A percentile compares a stretch with the other conserved stretches of the same genome.
Evolutionary conservation across 2,888 invertebrate species (phyloP).

Genomic region (Drosophila meridiana): DNA sequence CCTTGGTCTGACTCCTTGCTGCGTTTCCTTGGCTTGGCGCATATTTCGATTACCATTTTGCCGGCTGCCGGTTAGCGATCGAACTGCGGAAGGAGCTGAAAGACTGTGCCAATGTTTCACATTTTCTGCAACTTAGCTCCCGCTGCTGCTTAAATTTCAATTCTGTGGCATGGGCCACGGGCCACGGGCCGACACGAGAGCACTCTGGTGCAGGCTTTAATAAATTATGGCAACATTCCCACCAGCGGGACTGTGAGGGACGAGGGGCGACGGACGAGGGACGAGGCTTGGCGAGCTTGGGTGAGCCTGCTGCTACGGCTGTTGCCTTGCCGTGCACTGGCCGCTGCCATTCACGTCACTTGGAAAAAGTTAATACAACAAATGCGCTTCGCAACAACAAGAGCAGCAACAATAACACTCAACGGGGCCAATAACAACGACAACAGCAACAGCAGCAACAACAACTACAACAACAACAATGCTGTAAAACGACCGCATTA

Average conservation of each 20-base stretch:
- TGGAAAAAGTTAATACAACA: conserved; percentile 78
- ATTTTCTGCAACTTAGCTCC: conserved; percentile 66
- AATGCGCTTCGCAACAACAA: conserved; percentile 64
- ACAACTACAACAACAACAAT: conserved; percentile 39
- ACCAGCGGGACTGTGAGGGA: conserved; percentile 10
- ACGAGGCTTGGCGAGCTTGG: not conserved
- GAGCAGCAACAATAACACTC: conserved; percentile 54
- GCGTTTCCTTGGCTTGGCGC: conserved; percentile 40
- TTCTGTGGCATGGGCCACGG: conserved; percentile 66
- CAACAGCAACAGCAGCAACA: conserved; percentile 31
- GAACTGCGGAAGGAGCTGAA: conserved; percentile 30
- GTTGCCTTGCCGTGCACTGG: conserved; percentile 38
- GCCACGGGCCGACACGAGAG: conserved; percentile 65
- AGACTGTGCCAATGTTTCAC: conserved; percentile 59
- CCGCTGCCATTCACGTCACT: conserved; percentile 68
- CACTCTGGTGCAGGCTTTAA: conserved; percentile 80
- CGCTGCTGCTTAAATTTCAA: conserved; percentile 76
- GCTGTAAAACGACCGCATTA: conserved; percentile 76
- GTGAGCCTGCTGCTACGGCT: conserved; percentile 21
- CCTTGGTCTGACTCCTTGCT: conserved; percentile 32
- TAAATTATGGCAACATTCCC: conserved; percentile 72
- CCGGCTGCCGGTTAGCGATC: conserved; percentile 45
- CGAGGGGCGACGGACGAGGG: too few relatives aligned
- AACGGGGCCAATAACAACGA: conserved; percentile 52
- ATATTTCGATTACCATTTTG: conserved; percentile 78